Evolutionary conservation across 2,797 vertebrate species (phyloP), one percentile per base, ranked within the genome.

Genomic region (Crocidura indochinensis): DNA sequence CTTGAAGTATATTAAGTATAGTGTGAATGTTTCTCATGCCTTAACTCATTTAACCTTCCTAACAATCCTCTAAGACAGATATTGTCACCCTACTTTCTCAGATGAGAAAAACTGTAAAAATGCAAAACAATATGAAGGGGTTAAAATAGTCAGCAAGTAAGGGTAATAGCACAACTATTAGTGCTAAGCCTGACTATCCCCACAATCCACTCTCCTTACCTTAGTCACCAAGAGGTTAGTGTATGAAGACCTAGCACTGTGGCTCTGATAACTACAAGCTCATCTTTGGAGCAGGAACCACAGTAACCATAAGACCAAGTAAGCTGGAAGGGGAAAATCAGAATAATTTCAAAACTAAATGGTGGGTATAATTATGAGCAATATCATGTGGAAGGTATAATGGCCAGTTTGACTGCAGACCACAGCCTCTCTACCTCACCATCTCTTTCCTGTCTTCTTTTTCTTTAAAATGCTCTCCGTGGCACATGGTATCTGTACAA

Each of bases 251-350:
- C 10, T 72, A 47, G n/a, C 90, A 94, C 95, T 96, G 96, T 97
- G 97, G 73, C 9, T 90, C 46, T 93, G 10, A 71, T 15, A 15
- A 75, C 88, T 88, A 82, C 51, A 94, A 80, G 74, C 2, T 95
- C 10, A 47, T 4, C 31, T 94, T 97, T 80, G 97, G 95, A 69
- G 62, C 93, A 68, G 96, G 95, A 89, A 97, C 94, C 76, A 87
- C 44, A 29, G 62, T 97, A 56, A 87, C 81, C 22, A n/a, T 96
- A 85, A 83, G 69, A 73, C 76, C 91, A 88, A 94, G 97, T 96
- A 85, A 95, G 96, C 96, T 56, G 76, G 15, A 92, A 74, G 14
- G 27, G 20, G 84, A 83, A 91, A 73, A 26, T 12, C 68, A 90
- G 29, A 88, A 85, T 64, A 44, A 17, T 88, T 86, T 74, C 47